Evolutionary conservation across 2,113 vertebrate genomes (phyloP), one percentile per base, ranked within the genome.

Genomic region (Rhabdornis inornatus): DNA sequence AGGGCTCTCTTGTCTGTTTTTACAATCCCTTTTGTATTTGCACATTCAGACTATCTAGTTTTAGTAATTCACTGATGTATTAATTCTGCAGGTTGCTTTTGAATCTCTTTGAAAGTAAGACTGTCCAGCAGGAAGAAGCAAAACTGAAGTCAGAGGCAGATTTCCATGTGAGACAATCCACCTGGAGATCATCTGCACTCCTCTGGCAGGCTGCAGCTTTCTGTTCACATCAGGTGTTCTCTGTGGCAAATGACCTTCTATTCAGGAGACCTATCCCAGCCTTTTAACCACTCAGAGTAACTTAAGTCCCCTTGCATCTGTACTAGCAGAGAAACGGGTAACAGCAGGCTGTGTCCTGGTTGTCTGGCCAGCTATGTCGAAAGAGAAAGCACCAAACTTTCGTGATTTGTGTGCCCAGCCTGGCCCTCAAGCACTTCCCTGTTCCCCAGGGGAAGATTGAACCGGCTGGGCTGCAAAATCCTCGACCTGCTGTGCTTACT

Each of bases 11-110:
- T 57, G 8, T 31, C 31, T 50, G 19, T 52, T 87, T 83, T 70
- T 35, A 59, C 85, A 63, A 57, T 94, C 31, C 27, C 14, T 89
- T 79, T 74, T 59, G 14, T 44, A 53, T 87, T 92, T 89, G 56
- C 40, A 78, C 18, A 57, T 55, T 68, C n/a, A 68, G 49, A 52
- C 14, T 25, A 68, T 10, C 28, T n/a, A 75, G 22, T 49, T 31
- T 39, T 33, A 78, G 31, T 42, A n/a, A 57, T 44, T 83, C 10
- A 56, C 11, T 37, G 35, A 47, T 53, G 56, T 50, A 68, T 47
- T 47, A 76, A 76, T 79, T 79, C 57, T 71, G 6, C 18, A 61
- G 14, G 18, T 75, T 88, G 47, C 25, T 78, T 83, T 64, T 60
- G 64, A 66, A 11, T 1, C 2, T 14, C 10, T 86, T 86, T 71